Conservation (phyloP, 1,140 invertebrate genomes). For the Scaptomyza montana region DNA sequence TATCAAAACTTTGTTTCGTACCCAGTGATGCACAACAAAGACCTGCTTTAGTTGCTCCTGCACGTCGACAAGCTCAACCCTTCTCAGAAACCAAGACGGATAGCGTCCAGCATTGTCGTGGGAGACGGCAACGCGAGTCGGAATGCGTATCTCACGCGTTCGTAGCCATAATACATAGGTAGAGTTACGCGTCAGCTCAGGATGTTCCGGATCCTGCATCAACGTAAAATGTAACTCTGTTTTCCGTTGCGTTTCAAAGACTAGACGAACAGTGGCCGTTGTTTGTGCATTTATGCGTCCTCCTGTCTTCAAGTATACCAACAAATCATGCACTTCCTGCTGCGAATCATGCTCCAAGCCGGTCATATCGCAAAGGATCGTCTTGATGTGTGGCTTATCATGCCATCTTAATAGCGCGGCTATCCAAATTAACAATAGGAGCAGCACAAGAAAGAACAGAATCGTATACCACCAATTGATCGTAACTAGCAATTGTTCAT, state of each 20-base stretch:
- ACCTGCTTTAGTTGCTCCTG: constrained; percentile 40
- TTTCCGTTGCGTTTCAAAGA: constrained; percentile 2
- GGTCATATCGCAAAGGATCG: constrained; percentile 21
- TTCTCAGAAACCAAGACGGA: constrained; percentile 51
- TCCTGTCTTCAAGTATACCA: constrained; percentile 45
- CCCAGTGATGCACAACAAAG: constrained; percentile 39
- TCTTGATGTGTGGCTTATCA: constrained; percentile 22
- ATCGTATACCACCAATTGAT: neutral
- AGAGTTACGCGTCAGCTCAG: constrained; percentile 27
- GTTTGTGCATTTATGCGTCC: constrained; percentile 38
- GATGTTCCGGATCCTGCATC: constrained; percentile 45
- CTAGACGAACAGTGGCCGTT: constrained; percentile 36
- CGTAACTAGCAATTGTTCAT: fast-evolving
- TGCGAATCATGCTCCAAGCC: neutral
- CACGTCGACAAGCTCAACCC: constrained; percentile 47
- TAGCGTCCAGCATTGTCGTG: constrained; percentile 53
- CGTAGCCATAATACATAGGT: constrained; percentile 43
- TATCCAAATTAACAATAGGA: neutral
- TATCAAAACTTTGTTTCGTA: constrained; percentile 14
- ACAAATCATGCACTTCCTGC: constrained; percentile 41
- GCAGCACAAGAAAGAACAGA: no score
- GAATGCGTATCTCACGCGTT: constrained; percentile 52
- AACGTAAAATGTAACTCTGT: constrained; percentile 21
- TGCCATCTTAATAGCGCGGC: neutral
- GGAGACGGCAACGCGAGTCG: constrained; percentile 31